phyloP scores from a whole-genome alignment of 2,888 invertebrate species.

The Morpho deidamia region DNA sequence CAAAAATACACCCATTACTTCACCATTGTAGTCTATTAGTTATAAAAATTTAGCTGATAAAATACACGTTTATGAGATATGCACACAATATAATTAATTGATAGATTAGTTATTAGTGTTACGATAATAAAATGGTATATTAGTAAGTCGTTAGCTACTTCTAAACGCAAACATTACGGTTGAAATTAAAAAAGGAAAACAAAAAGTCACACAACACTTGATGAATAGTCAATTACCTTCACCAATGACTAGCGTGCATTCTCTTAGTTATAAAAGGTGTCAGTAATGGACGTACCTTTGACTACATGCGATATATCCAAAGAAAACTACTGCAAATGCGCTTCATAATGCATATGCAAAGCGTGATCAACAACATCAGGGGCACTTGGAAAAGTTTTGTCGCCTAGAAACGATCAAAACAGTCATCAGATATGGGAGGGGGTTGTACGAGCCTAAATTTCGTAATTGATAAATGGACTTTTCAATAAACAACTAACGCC shows the following conservation, averaged over 20 bases:
- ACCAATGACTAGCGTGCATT: conserved; percentile 61
- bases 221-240: conserved; percentile 39
- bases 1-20: conserved; percentile 69
- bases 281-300: conserved; percentile 78
- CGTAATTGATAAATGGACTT: conserved; percentile 8
- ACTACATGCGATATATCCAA: conserved; percentile 79
- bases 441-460: conserved; percentile 15
- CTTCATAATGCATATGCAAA: conserved; percentile 80
- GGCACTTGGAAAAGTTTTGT: conserved; percentile 77
- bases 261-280: conserved; percentile 60
- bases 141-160: conserved; percentile 20
- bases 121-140: conserved; percentile 13
- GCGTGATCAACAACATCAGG: conserved; percentile 80
- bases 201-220: conserved; percentile 11
- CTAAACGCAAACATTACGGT: conserved; percentile 3
- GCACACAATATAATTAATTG: conserved; percentile 20
- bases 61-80: conserved; percentile 25
- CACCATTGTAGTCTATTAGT: conserved; percentile 28
- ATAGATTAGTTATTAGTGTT: conserved; percentile 17
- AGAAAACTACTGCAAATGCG: conserved; percentile 80
- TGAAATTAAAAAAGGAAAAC: background rate
- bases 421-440: conserved; percentile 51
- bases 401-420: conserved; percentile 78
- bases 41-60: conserved; percentile 22
- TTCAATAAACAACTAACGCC: background rate